Percentiles rank a stretch among this genome's conserved stretches.
Conservation (phyloP, 2,888 invertebrate genomes). For the Cyrtodaria siliqua region DNA sequence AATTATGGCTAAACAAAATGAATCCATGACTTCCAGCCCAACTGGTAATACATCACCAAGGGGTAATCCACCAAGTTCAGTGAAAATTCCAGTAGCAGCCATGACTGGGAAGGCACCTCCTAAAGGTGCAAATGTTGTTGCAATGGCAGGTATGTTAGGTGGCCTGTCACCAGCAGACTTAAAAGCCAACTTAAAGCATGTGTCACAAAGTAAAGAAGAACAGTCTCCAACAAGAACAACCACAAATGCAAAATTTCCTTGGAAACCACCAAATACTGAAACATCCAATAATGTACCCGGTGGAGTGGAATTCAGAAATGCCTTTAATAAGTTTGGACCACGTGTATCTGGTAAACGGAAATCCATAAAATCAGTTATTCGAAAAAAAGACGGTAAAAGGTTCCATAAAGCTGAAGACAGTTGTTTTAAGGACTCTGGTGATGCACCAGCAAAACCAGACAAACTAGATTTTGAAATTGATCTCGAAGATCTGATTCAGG, state of each 20-base stretch:
- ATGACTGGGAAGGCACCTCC: background rate
- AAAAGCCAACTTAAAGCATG: conserved; percentile 1
- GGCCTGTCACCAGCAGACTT: conserved; percentile 4
- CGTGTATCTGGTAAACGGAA: conserved; percentile 17
- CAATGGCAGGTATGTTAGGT: conserved; percentile 2
- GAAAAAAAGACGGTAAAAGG: conserved; percentile 29
- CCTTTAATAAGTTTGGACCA: conserved; percentile 5
- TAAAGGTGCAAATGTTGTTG: conserved; percentile 2
- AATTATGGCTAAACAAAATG: too few species aligned
- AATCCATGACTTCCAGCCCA: too few species aligned
- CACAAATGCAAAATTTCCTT: too few species aligned
- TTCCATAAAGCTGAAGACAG: conserved; percentile 30
- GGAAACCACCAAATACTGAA: too few species aligned
- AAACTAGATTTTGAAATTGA: conserved; percentile 43
- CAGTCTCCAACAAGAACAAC: background rate
- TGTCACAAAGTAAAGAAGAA: background rate
- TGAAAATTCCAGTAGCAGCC: background rate
- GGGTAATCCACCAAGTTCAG: conserved; percentile 17
- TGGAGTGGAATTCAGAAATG: background rate
- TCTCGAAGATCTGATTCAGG: conserved; percentile 19
- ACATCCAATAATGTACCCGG: too few species aligned
- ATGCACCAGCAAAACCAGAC: conserved; percentile 37
- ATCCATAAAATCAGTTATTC: conserved; percentile 26
- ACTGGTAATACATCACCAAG: background rate
- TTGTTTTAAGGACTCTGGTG: conserved; percentile 12